These are phyloP conservation scores for Tautogolabrus adspersus DNA, from an alignment of 2,113 vertebrate genomes.

Conservation along the genomic window DNA sequence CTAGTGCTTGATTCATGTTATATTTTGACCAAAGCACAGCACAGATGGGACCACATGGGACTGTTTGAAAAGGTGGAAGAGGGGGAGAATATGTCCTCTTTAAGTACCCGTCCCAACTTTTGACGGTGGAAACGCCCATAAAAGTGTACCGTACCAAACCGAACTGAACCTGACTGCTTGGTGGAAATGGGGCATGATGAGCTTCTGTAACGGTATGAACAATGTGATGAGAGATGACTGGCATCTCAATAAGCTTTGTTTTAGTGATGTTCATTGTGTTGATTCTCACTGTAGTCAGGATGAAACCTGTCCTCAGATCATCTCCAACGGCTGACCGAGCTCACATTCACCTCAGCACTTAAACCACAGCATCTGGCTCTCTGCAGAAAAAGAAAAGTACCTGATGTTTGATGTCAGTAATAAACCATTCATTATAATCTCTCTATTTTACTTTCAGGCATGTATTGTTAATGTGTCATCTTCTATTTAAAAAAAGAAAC, in stretches of 20 bases:
- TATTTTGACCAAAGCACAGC: too few species aligned
- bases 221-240: neutral
- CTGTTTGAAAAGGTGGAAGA: too few species aligned
- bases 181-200: too few species aligned
- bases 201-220: too few species aligned
- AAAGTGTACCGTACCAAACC: too few species aligned
- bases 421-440: neutral
- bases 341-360: slow-evolving; percentile 5
- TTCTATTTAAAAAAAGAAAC: neutral
- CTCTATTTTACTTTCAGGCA: neutral
- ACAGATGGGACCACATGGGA: too few species aligned
- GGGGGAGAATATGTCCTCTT: too few species aligned
- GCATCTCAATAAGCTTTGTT: neutral
- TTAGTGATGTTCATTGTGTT: neutral
- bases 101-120: too few species aligned
- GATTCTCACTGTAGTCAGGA: slow-evolving; percentile 18
- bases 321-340: slow-evolving; percentile 21
- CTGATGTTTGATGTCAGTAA: neutral
- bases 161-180: too few species aligned
- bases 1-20: too few species aligned
- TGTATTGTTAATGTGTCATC: neutral
- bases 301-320: slow-evolving; percentile 38
- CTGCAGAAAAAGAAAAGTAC: slow-evolving; percentile 9
- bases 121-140: too few species aligned
- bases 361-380: slow-evolving; percentile 23